A percentile compares a stretch with the other conserved stretches of the same genome.
These are phyloP conservation scores for Phortica variegata DNA, from an alignment of 1,140 invertebrate genomes.

Conservation along the genomic window DNA sequence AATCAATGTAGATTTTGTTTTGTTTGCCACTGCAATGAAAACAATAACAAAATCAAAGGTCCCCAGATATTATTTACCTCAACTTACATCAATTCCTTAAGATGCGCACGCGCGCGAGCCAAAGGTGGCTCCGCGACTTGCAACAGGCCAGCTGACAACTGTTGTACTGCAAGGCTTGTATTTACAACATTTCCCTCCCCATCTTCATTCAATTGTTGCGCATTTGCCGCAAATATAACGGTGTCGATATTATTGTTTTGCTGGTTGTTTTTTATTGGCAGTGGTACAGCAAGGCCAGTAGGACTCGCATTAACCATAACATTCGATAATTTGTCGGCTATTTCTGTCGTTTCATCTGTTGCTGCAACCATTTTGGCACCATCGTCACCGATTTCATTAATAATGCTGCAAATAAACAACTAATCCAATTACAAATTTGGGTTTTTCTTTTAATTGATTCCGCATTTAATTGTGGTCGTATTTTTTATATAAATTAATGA, in stretches of 20 bases:
- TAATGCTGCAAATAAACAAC: slow-evolving; percentile 17
- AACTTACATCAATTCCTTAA: slow-evolving; percentile 49
- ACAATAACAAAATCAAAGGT: background rate
- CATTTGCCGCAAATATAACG: too few species aligned
- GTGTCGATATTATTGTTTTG: too few species aligned
- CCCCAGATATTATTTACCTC: too few species aligned
- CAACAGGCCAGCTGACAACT: slow-evolving; percentile 37
- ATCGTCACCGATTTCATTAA: slow-evolving; percentile 23
- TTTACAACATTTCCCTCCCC: too few species aligned
- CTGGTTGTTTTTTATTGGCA: slow-evolving; percentile 12
- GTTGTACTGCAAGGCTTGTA: slow-evolving; percentile 27
- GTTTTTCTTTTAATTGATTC: background rate
- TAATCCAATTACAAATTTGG: background rate
- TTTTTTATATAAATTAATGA: background rate
- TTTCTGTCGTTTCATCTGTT: slow-evolving; percentile 4
- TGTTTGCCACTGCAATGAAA: slow-evolving; percentile 35
- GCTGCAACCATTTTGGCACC: background rate
- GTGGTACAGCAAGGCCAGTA: slow-evolving; percentile 8
- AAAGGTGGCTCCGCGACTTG: slow-evolving; percentile 42
- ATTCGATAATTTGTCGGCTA: background rate
- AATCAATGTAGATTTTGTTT: slow-evolving; percentile 51
- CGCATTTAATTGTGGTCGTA: too few species aligned
- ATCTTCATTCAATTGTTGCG: too few species aligned
- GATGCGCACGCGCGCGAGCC: slow-evolving; percentile 26
- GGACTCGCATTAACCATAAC: too few species aligned